These are phyloP conservation scores for Chlorops oryzae DNA, from an alignment of 1,140 invertebrate species.

Conservation along the genomic window DNA sequence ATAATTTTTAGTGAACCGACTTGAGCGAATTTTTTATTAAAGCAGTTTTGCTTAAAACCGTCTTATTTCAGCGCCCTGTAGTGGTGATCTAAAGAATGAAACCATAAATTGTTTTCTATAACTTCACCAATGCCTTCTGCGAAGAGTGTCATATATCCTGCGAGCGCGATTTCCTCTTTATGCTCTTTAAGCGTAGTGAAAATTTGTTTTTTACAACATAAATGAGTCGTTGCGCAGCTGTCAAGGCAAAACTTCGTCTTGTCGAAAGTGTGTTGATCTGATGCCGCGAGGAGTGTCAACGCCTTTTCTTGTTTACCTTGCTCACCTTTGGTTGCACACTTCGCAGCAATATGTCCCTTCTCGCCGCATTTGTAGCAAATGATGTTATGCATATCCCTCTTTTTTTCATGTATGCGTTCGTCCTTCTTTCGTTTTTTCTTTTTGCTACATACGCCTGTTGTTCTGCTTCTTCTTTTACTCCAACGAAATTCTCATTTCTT, in stretches of 20 bases:
- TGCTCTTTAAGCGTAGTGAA: background rate
- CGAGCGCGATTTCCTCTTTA: conserved; percentile 1
- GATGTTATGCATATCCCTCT: too few species aligned
- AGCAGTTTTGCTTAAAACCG: too few species aligned
- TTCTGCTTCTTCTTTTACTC: background rate
- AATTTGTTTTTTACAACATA: conserved; percentile 2
- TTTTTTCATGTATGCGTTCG: background rate
- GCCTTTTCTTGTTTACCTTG: background rate
- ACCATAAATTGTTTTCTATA: too few species aligned
- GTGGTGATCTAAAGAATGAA: too few species aligned
- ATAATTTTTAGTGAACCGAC: too few species aligned
- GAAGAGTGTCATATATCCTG: conserved; percentile 2
- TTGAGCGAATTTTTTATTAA: too few species aligned
- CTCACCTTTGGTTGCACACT: background rate
- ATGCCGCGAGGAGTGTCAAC: background rate
- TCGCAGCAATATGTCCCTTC: background rate
- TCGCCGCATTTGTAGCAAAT: background rate
- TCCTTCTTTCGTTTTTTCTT: background rate
- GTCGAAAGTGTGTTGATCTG: background rate
- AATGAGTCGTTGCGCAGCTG: conserved; percentile 11
- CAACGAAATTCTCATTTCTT: background rate
- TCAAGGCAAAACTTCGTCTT: conserved; percentile 6
- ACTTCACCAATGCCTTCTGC: background rate
- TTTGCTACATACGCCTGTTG: background rate
- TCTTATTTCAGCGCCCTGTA: too few species aligned